Evolutionary conservation across 2,113 vertebrate species (phyloP), one percentile per base, ranked within the genome.

Genomic region (Cyprinus carpio): DNA sequence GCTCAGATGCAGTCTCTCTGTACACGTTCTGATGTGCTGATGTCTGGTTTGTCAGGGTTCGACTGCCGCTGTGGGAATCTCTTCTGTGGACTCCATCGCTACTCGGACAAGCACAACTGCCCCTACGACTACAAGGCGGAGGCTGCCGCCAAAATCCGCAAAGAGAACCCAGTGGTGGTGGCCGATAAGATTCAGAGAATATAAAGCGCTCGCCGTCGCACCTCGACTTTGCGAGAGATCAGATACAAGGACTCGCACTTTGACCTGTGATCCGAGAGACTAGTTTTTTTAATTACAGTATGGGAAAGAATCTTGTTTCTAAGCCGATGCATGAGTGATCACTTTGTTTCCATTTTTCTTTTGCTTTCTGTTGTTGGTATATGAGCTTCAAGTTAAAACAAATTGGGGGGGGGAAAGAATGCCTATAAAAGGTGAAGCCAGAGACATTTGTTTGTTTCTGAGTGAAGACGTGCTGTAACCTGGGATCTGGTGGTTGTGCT

Each of bases 161-260:
- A 97, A 90, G 96, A 97, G 87, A 97, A 97, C 90, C 96, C 96
- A 0, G 92, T 97, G 9, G 92, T 96, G 1, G 93, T 97, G 0
- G 96, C 96, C 0, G 96, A 97, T 87, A 97, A 97, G 94, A 97
- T 97, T 91, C 96, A 97, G 94, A 97, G 96, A 94, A 95, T 96
- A 96, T 97, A 95, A 91, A 89, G 34, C 67, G 49, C 43, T 58
- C 37, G 15, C 25, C 49, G n/a, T 40, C 65, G 6, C 56, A 49
- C 81, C 78, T 75, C 88, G 86, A 56, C 40, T 88, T 56, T 51
- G 72, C 81, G 88, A 91, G 75, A 75, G 23, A 85, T 85, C 54
- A 10, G 76, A 62, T 78, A 75, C 71, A 86, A 80, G 86, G 92
- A 94, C 92, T 92, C 84, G 81, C 92, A 84, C 88, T 80, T 40